Base-by-base conservation (phyloP, 2,888 invertebrate species). In the Branchellion lobata region DNA sequence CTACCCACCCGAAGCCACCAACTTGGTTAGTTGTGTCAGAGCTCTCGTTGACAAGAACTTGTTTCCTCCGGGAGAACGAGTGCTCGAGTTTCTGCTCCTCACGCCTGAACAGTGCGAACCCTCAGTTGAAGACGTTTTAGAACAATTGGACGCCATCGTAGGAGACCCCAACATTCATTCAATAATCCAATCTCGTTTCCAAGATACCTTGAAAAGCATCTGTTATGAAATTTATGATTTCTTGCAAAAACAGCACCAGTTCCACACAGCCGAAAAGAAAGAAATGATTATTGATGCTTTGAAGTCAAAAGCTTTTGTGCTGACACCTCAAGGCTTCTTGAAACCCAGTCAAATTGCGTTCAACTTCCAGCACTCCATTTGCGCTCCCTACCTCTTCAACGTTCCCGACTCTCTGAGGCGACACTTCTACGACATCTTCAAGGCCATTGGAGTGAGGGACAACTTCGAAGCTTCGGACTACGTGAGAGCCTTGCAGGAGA, bases 381-480 rank as follows among this genome's bases (percentile, higher is more conserved):
- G 84, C 76, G 80, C 82, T 14, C 85, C 84, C 8, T 81, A 82
- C 75, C 79, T 84, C n/a, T 83, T 78, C 75, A 81, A 82, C n/a
- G 65, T 85, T 24, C 82, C 82, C 47, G 82, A 82, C 18, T 80
- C 76, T 53, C 80, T 78, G 76, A 81, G 75, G 69, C 71, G 80
- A 47, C 78, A 79, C 68, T 82, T 75, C 53, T 80, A 68, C 14
- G 51, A 81, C 5, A 40, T 83, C 40, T 81, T 84, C 31, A 71
- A 78, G 34, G 71, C 79, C 18, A 77, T 81, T 14, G 82, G 83
- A 27, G 82, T 85, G 24, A 65, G 80, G 21, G 79, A 85, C 8
- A 69, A 69, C 11, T 85, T 85, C 76, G 81, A 80, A 21, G 53
- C 82, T 18, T 29, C 65, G 21, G 83, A 82, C 47, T 84, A 61